phyloP scores from a whole-genome alignment of 2,113 vertebrate species.

The Brachyhypopomus occidentalis region DNA sequence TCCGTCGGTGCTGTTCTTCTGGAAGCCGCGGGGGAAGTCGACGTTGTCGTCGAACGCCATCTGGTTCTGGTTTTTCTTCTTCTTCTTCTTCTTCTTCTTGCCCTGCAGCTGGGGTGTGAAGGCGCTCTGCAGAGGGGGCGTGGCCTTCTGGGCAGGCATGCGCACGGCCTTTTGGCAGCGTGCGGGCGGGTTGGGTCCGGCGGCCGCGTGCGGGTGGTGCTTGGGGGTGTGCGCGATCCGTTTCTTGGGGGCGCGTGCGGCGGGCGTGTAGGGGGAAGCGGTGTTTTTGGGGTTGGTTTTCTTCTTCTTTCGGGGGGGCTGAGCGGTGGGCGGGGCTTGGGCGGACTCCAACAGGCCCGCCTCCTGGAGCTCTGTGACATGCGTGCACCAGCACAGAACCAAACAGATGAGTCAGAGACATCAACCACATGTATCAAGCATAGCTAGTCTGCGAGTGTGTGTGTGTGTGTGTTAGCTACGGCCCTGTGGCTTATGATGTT shows the following conservation, averaged over 20 bases:
- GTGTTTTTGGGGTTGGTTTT: constrained; percentile 52
- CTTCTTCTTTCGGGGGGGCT: constrained; percentile 66
- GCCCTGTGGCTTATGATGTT: too few relatives aligned
- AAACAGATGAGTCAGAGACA: background rate
- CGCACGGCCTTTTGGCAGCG: background rate
- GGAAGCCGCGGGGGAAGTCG: constrained; percentile 66
- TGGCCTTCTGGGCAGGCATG: background rate
- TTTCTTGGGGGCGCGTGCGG: constrained; percentile 20
- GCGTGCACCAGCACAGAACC: constrained; percentile 18
- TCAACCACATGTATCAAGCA: background rate
- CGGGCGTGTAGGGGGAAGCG: constrained; percentile 10
- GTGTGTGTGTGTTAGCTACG: too few relatives aligned
- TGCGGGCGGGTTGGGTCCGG: background rate
- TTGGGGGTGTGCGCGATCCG: constrained; percentile 45
- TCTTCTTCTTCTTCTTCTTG: constrained; percentile 21
- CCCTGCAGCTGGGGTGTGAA: background rate
- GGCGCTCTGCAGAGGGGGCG: background rate
- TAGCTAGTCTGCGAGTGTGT: too few relatives aligned
- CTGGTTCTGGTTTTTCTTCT: background rate
- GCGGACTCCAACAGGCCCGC: constrained; percentile 41
- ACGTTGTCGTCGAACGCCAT: constrained; percentile 45
- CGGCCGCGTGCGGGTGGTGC: constrained; percentile 7
- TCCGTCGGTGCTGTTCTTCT: background rate
- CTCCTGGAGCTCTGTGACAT: constrained; percentile 63
- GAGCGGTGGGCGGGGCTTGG: background rate